These are phyloP conservation scores for Vulpes ferrilata DNA, from an alignment of 2,113 vertebrate genomes.

Conservation along the genomic window DNA sequence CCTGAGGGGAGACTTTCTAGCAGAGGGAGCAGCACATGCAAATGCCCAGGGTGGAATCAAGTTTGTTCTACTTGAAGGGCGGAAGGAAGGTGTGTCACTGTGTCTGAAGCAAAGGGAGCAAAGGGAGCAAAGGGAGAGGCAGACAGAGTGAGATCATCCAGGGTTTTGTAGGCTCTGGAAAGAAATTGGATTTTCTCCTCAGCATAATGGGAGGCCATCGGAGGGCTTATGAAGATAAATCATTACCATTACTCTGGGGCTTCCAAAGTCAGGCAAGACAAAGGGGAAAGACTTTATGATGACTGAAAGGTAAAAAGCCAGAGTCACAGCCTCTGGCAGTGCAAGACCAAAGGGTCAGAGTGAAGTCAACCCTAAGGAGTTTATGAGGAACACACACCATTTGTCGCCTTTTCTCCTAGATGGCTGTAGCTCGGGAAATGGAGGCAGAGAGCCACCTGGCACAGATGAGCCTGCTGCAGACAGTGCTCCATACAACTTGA, in stretches of 20 bases:
- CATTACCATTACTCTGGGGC: neutral
- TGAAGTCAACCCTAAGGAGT: neutral
- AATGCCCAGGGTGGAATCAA: neutral
- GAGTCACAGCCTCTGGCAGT: neutral
- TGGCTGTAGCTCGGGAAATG: neutral
- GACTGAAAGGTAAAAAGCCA: neutral
- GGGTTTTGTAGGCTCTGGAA: neutral
- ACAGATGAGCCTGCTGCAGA: neutral
- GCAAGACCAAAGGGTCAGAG: neutral
- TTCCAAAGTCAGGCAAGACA: constrained; percentile 20
- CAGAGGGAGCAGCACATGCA: neutral
- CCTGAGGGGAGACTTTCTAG: accelerated
- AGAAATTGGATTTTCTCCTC: neutral
- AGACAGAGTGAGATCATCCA: neutral
- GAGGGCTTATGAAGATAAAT: neutral
- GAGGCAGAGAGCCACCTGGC: neutral
- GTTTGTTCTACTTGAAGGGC: no score
- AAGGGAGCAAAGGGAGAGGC: neutral
- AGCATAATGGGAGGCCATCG: neutral
- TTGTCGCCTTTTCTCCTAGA: neutral
- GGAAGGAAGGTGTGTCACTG: neutral
- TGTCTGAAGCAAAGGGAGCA: accelerated
- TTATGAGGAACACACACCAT: neutral
- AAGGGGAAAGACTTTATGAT: neutral
- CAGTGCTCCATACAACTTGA: accelerated